These are phyloP conservation scores for Lobophora halterata DNA, from an alignment of 2,888 invertebrate genomes.

Conservation along the genomic window DNA sequence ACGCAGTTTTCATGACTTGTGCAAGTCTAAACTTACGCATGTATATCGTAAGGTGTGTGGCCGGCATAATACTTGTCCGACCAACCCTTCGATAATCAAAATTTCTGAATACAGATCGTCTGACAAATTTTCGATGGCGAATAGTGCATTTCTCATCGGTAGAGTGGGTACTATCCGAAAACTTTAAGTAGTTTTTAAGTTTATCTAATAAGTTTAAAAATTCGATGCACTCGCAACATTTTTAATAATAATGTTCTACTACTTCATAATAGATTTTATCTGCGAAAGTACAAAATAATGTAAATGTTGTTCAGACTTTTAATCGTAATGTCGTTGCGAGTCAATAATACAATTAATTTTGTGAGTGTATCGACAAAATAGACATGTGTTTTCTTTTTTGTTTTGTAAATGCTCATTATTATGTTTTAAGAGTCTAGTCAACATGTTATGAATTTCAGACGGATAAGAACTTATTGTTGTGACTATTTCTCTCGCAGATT, in stretches of 20 bases:
- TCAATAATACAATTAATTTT: conserved; percentile 36
- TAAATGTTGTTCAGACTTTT: too few species aligned
- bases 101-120: conserved; percentile 12
- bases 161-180: conserved; percentile 48
- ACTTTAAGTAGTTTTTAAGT: conserved; percentile 64
- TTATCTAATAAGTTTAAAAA: conserved; percentile 50
- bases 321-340: too few species aligned
- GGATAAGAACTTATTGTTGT: conserved; percentile 50
- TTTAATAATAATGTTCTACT: conserved; percentile 18
- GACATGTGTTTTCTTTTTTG: conserved; percentile 43
- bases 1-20: too few species aligned
- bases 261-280: too few species aligned
- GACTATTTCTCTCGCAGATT: conserved; percentile 39
- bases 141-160: conserved; percentile 42
- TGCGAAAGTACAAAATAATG: too few species aligned
- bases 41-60: too few species aligned
- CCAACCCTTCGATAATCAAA: conserved; percentile 13
- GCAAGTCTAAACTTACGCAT: too few species aligned
- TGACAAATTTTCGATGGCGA: conserved; percentile 29
- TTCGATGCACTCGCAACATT: conserved; percentile 59
- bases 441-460: conserved; percentile 69
- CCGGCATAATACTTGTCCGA: too few species aligned
- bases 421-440: conserved; percentile 79
- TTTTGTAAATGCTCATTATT: conserved; percentile 79
- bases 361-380: conserved; percentile 41